phyloP scores from a whole-genome alignment of 2,113 vertebrate species.

The Lontra canadensis region DNA sequence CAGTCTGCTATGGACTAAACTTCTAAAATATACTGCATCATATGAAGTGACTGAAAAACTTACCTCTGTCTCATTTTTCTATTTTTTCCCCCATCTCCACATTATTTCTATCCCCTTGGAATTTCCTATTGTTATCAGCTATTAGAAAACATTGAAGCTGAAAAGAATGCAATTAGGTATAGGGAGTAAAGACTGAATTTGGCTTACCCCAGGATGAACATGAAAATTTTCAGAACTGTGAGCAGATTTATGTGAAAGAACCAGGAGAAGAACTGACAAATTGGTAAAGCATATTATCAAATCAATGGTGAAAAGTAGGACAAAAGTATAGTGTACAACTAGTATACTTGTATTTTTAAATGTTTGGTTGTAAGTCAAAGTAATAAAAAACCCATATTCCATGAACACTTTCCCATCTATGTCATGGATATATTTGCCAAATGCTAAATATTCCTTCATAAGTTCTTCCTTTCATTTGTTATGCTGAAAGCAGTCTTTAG shows the following conservation, averaged over 20 bases:
- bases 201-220: not conserved
- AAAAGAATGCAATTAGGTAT: not conserved
- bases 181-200: not conserved
- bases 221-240: not conserved
- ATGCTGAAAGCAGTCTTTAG: not conserved
- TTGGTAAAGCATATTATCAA: not conserved
- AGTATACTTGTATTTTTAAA: not conserved
- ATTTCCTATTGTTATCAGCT: not conserved
- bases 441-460: not conserved
- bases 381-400: not conserved
- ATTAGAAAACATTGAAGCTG: not conserved
- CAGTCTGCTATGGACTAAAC: not conserved
- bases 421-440: not conserved
- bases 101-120: not conserved
- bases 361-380: not conserved
- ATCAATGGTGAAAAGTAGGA: not conserved
- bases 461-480: not conserved
- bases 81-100: not conserved
- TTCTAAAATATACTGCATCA: not conserved
- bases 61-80: not conserved
- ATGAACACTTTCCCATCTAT: not conserved
- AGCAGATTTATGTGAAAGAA: not conserved
- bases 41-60: not conserved
- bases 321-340: not conserved
- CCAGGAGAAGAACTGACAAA: not conserved